phyloP scores from a whole-genome alignment of 2,113 vertebrate species.

The Brevimyrus niger region DNA sequence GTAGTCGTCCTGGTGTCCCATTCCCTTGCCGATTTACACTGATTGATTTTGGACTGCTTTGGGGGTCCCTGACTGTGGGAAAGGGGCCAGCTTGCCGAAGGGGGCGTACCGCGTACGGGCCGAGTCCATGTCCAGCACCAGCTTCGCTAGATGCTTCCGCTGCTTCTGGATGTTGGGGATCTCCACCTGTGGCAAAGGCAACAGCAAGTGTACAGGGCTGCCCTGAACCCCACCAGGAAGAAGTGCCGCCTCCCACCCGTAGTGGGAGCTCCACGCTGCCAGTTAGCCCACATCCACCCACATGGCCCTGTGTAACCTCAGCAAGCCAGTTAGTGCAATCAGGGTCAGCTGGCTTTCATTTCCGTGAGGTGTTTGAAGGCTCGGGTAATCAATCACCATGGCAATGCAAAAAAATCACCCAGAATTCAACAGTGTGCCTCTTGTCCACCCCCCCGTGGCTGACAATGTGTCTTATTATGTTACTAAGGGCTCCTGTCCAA shows the following conservation, averaged over 20 bases:
- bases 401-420: neutral
- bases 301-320: neutral
- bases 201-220: neutral
- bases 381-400: neutral
- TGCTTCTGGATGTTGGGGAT: constrained; percentile 99
- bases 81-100: neutral
- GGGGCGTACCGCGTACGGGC: constrained; percentile 75
- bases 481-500: neutral
- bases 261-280: neutral
- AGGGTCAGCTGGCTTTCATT: neutral
- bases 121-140: constrained; percentile 98
- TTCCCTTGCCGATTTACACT: neutral
- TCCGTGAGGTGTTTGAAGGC: neutral
- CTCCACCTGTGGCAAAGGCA: constrained; percentile 67
- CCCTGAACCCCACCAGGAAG: neutral
- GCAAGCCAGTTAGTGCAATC: neutral
- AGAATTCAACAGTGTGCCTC: neutral
- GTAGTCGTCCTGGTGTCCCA: neutral
- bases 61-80: neutral
- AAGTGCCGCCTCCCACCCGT: neutral
- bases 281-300: neutral
- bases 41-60: neutral
- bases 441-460: neutral
- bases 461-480: constrained; percentile 1
- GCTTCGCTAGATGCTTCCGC: constrained; percentile 95